Percentiles rank a stretch among this genome's conserved stretches.
Evolutionary conservation across 2,797 vertebrate species (phyloP).

Genomic region (Periophthalmus magnuspinnatus): DNA sequence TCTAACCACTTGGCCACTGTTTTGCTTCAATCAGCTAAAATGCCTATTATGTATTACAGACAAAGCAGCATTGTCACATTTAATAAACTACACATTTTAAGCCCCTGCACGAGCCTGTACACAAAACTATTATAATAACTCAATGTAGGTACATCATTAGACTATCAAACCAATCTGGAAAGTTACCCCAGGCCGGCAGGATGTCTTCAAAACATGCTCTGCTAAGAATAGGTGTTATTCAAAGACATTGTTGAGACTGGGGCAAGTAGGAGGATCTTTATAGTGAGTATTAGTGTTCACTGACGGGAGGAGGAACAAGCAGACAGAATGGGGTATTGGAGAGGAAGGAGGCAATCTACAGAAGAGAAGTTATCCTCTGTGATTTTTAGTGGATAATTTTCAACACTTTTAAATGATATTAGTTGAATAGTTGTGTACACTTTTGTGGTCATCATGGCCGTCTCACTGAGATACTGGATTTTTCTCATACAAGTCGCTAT

Average conservation of each 20-base stretch:
- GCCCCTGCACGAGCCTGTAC: no score
- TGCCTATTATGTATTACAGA: not conserved
- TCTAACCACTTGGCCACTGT: not conserved
- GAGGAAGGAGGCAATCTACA: constrained; percentile 46
- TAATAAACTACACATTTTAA: no score
- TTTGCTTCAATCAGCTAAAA: not conserved
- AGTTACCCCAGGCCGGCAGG: not conserved
- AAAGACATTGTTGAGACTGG: not conserved
- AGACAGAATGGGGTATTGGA: constrained; percentile 38
- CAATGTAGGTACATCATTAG: not conserved
- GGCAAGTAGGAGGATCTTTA: constrained; percentile 59
- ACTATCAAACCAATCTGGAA: not conserved
- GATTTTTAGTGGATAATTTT: not conserved
- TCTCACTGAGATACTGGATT: constrained; percentile 35
- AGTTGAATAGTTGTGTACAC: not conserved
- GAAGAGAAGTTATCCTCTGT: constrained; percentile 34
- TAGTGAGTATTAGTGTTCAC: constrained; percentile 42
- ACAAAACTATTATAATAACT: not conserved
- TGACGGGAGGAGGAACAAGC: constrained; percentile 59
- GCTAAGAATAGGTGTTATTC: not conserved
- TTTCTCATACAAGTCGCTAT: constrained; percentile 54
- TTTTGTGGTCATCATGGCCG: constrained; percentile 45
- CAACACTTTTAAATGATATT: constrained; percentile 2
- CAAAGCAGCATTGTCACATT: no score
- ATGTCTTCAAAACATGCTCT: constrained; percentile 3